phyloP scores from a whole-genome alignment of 2,113 vertebrate genomes.

The Corythaeola cristata region DNA sequence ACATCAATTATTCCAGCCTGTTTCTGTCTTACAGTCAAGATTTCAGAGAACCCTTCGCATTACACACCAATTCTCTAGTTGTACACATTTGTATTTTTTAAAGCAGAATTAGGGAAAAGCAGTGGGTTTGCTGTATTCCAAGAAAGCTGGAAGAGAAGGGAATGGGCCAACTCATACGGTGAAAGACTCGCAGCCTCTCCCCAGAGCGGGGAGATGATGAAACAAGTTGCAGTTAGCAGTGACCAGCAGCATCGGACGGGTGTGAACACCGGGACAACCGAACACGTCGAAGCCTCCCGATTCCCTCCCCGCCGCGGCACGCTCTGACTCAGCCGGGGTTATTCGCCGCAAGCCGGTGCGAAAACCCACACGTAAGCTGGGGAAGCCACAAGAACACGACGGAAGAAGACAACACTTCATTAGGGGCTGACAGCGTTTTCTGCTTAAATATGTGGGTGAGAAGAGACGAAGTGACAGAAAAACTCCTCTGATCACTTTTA shows the following conservation, averaged over 20 bases:
- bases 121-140: not conserved
- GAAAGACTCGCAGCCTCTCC: fast-evolving
- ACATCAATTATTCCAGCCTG: not conserved
- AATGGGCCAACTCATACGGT: fast-evolving
- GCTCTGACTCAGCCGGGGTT: not conserved
- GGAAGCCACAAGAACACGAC: slow-evolving; percentile 15
- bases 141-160: not conserved
- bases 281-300: not conserved
- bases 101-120: not conserved
- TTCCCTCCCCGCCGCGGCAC: not conserved
- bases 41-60: not conserved
- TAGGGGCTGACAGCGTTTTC: slow-evolving; percentile 4
- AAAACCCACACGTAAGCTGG: slow-evolving; percentile 16
- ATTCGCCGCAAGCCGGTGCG: not conserved
- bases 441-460: not conserved
- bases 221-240: fast-evolving
- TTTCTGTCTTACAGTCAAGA: not conserved
- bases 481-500: not conserved
- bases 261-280: fast-evolving
- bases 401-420: not conserved
- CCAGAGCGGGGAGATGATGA: not conserved
- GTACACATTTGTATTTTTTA: not conserved
- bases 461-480: not conserved
- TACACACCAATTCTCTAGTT: not conserved
- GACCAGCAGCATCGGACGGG: fast-evolving